Base-by-base conservation (phyloP, 2,113 vertebrate species). In the Thamnaconus septentrionalis region DNA sequence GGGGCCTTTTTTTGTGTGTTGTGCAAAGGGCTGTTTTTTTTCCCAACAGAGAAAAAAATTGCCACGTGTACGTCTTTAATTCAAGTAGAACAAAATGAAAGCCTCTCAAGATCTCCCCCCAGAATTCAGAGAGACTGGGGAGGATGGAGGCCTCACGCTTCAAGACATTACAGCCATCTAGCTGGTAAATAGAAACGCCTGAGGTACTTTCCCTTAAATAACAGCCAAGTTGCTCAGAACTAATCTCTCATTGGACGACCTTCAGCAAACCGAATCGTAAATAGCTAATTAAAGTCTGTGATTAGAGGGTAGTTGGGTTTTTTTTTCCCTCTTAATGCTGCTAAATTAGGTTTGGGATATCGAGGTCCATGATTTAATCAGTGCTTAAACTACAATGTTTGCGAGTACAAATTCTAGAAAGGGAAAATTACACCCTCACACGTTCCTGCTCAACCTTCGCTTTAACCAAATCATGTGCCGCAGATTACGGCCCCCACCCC, bases 231-330 rank as follows among this genome's bases (percentile, higher is more conserved):
- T 78, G 56, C 70, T 70, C 76, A 69, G 71, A 76, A 71, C 62
- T 71, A 78, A 85, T 79, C 69, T 84, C 79, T 83, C 58, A 82
- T 55, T 78, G 84, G 79, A 81, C 79, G 87, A 85, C 85, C 83
- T 87, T 89, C 81, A 75, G 83, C 85, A 85, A 89, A 87, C 89
- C 71, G 84, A 83, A 84, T 82, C 73, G 82, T 85, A 79, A 90
- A 79, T 79, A 73, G 71, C 85, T 83, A 87, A 90, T 90, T 88
- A 80, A 90, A 87, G 72, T 56, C 57, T 71, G 60, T 78, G 80
- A 86, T 31, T 31, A 31, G 83, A 80, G 74, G 69, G 63, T 61
- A 56, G 58, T 66, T 54, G 9, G 64, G 69, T 66, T 79, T 84
- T 41, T 68, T 75, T 76, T 51, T 65, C 56, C 68, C 60, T 73